Percentiles rank a stretch among this genome's conserved stretches.
Conservation (phyloP, 2,888 invertebrate species). For the Pyrocoelia pectoralis region DNA sequence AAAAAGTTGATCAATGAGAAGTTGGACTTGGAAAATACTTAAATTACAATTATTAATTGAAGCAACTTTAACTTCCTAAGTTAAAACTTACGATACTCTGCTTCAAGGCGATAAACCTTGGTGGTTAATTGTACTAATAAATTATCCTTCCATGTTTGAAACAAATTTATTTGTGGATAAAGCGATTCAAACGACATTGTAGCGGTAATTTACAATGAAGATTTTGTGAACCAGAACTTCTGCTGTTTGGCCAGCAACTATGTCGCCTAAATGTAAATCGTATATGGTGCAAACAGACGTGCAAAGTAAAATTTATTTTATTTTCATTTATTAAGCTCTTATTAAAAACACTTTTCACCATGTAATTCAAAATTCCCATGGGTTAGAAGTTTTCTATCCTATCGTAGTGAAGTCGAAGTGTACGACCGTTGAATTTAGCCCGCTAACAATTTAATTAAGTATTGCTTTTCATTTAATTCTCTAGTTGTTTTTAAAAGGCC, state of each 20-base stretch:
- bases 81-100: background rate
- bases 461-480: too few species aligned
- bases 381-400: too few species aligned
- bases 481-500: too few species aligned
- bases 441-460: too few species aligned
- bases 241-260: background rate
- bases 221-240: background rate
- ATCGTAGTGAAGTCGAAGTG: too few species aligned
- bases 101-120: background rate
- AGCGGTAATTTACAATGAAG: background rate
- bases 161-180: background rate
- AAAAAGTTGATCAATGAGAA: background rate
- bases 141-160: background rate
- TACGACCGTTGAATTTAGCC: too few species aligned
- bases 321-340: too few species aligned
- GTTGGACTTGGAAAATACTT: background rate
- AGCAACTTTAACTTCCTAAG: background rate
- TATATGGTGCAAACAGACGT: constrained; percentile 13
- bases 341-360: too few species aligned
- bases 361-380: too few species aligned
- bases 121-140: constrained; percentile 3
- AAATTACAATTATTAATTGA: background rate
- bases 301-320: constrained; percentile 10
- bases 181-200: background rate
- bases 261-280: constrained; percentile 4